A percentile compares a stretch with the other conserved stretches of the same genome.
These are phyloP conservation scores for Netelia inedita DNA, from an alignment of 2,888 invertebrate genomes.

Conservation along the genomic window DNA sequence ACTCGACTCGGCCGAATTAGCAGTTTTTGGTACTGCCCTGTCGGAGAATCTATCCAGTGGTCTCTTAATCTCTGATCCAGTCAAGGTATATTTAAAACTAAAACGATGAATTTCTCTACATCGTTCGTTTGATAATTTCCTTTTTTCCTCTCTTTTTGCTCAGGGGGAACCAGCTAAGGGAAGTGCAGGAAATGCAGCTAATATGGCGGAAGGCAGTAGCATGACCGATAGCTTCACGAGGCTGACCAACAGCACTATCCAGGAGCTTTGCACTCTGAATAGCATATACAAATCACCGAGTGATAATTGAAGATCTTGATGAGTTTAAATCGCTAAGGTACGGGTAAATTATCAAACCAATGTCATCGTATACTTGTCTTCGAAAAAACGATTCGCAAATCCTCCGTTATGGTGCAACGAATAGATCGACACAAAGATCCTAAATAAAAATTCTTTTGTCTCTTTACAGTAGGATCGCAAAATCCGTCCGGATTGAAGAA, in stretches of 20 bases:
- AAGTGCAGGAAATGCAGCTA: constrained; percentile 60
- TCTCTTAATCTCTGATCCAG: constrained; percentile 85
- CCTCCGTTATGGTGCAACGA: too few relatives aligned
- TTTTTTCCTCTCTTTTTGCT: background rate
- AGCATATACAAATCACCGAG: constrained; percentile 78
- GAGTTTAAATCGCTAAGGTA: constrained; percentile 32
- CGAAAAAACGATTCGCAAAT: too few relatives aligned
- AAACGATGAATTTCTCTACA: background rate
- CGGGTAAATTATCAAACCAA: background rate
- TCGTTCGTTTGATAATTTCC: background rate
- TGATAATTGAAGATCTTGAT: constrained; percentile 65
- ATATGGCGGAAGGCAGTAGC: constrained; percentile 78
- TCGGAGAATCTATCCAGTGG: constrained; percentile 86
- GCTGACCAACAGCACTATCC: constrained; percentile 85
- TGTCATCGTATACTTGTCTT: constrained; percentile 1
- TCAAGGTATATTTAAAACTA: constrained; percentile 70
- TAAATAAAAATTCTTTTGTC: constrained; percentile 59
- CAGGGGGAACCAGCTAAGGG: constrained; percentile 64
- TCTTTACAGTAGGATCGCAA: constrained; percentile 63
- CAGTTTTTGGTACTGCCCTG: constrained; percentile 83
- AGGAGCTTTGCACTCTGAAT: constrained; percentile 83
- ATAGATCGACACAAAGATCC: background rate
- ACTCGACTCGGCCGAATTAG: constrained; percentile 84
- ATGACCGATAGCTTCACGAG: constrained; percentile 87
- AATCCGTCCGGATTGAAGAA: constrained; percentile 48